A percentile compares a stretch with the other conserved stretches of the same genome.
These are phyloP conservation scores for Diogma glabrata DNA, from an alignment of 2,888 invertebrate species.

Conservation along the genomic window DNA sequence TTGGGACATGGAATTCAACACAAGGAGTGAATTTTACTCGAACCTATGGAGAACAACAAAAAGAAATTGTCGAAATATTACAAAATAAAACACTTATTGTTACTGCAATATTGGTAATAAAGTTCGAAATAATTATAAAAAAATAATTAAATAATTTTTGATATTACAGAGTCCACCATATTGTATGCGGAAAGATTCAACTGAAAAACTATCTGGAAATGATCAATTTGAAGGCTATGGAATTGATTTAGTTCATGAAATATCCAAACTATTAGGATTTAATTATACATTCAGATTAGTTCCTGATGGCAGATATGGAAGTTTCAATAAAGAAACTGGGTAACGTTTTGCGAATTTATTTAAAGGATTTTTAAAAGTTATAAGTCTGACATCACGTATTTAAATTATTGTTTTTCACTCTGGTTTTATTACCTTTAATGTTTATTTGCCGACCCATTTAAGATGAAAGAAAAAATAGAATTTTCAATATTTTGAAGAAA, in stretches of 20 bases:
- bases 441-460: no score
- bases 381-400: no score
- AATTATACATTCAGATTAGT: conserved; percentile 79
- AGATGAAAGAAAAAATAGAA: no score
- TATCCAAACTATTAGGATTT: conserved; percentile 75
- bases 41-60: conserved; percentile 73
- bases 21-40: conserved; percentile 80
- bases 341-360: no score
- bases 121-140: conserved; percentile 29
- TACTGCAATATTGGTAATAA: conserved; percentile 83
- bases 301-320: conserved; percentile 77
- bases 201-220: conserved; percentile 73
- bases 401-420: no score
- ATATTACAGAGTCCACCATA: conserved; percentile 85
- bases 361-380: no score
- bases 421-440: no score
- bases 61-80: conserved; percentile 77
- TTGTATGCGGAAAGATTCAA: conserved; percentile 84
- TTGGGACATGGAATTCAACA: conserved; percentile 81
- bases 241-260: conserved; percentile 86
- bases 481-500: no score
- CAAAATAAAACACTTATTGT: conserved; percentile 87
- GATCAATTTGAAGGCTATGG: conserved; percentile 92
- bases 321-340: conserved; percentile 58
- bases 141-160: not conserved